phyloP scores from a whole-genome alignment of 1,140 invertebrate species.

The Euura saliciscinereae region DNA sequence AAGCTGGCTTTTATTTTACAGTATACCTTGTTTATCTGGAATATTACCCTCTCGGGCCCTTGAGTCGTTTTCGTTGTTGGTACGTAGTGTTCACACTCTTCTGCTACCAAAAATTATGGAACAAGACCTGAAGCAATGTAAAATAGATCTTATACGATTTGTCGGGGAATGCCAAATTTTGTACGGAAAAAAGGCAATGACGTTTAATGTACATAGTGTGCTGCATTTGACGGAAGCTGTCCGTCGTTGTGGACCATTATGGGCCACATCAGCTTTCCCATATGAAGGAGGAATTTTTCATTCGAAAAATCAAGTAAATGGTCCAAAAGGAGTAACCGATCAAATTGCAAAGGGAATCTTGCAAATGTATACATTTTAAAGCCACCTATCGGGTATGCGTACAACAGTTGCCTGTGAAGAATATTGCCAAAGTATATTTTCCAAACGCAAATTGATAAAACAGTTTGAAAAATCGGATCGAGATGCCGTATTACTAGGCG shows the following conservation, averaged over 20 bases:
- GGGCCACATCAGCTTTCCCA: conserved; percentile 22
- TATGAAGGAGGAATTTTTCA: conserved; percentile 26
- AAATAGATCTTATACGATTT: conserved; percentile 24
- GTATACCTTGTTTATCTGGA: conserved; percentile 3
- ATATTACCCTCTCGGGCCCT: background rate
- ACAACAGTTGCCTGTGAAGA: too few species aligned
- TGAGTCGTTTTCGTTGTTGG: conserved; percentile 11
- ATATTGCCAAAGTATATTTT: too few species aligned
- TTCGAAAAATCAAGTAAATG: conserved; percentile 18
- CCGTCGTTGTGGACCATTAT: conserved; percentile 26
- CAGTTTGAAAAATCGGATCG: too few species aligned
- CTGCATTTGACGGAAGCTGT: conserved; percentile 20
- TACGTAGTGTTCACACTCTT: conserved; percentile 13
- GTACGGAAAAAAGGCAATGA: conserved; percentile 23
- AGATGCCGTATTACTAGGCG: too few species aligned
- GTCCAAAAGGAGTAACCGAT: conserved; percentile 9
- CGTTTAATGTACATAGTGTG: conserved; percentile 24
- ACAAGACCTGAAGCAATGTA: conserved; percentile 20
- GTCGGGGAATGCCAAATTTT: conserved; percentile 20
- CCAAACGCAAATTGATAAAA: too few species aligned
- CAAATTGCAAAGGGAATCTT: conserved; percentile 12
- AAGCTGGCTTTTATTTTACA: conserved; percentile 16
- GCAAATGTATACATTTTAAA: too few species aligned
- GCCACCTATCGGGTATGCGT: too few species aligned
- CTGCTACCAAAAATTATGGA: conserved; percentile 17